Base-by-base conservation (phyloP, 2,113 vertebrate genomes). In the Plecotus auritus region DNA sequence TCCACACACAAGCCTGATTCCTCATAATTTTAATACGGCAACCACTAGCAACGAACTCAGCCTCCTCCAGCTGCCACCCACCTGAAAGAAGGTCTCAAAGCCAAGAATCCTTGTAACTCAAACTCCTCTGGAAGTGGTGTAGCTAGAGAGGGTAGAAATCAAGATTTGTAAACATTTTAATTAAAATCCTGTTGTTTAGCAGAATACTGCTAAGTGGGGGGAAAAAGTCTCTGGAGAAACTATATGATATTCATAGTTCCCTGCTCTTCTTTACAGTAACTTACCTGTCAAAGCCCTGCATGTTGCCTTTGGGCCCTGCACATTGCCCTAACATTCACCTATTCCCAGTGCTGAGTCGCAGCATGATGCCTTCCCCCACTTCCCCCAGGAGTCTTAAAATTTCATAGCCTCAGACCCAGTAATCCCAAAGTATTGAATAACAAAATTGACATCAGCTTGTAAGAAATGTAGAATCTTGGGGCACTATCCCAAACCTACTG, bases 61-160 rank as follows among this genome's bases (percentile, higher is more conserved):
- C 10, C 17, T 66, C 64, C 28, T 96, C 80, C 45, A 93, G 51
- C 45, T 74, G 84, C 49, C 47, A 96, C 97, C 73, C 87, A 99
- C 99, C 99, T 99, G 97, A 99, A 99, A 0, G 99, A 99, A 6
- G 99, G 99, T 70, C 99, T 99, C 92, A 99, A 98, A 87, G 99
- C 99, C 98, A 99, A 94, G 98, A 99, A 99, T 72, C 99, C 99
- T 98, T 99, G 99, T 91, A 99, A 97, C 96, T 99, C 99, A 98
- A 99, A 99, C 97, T 99, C 99, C 97, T 99, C 99, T 49, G 99
- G 99, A 98, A 99, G 99, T 0, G 99, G 99, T 40, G 98, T 98
- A 86, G 98, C 99, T 99, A 97, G 93, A 89, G 80, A 97, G 6
- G 81, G 35, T 26, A 30, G 54, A 96, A 97, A 97, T n/a, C 26